Evolutionary conservation across 2,888 invertebrate species (phyloP).

Genomic region (Cylloceria caligata): DNA sequence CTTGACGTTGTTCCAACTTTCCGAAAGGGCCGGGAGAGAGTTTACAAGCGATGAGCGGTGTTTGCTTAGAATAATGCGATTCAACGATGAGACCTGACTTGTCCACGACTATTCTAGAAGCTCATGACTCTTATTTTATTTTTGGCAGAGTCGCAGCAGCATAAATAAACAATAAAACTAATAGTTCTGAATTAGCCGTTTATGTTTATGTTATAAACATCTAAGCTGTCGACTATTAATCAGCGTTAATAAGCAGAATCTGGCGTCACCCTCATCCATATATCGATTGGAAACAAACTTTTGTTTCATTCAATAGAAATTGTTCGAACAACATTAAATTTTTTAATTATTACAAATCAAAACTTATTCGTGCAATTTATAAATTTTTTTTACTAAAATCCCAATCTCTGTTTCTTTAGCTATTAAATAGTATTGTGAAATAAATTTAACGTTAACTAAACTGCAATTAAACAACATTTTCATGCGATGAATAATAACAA

Average conservation of each 20-base stretch:
- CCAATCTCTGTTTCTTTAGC: too few relatives aligned
- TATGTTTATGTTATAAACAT: not conserved
- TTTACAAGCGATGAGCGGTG: not conserved
- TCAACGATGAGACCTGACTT: not conserved
- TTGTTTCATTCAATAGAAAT: too few relatives aligned
- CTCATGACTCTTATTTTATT: not conserved
- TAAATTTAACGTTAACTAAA: too few relatives aligned
- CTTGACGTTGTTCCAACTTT: not conserved
- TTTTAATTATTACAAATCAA: too few relatives aligned
- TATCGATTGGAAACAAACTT: too few relatives aligned
- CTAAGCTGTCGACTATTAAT: not conserved
- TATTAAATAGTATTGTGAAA: too few relatives aligned
- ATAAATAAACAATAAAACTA: not conserved
- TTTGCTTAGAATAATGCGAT: not conserved
- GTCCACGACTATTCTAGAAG: not conserved
- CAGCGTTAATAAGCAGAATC: too few relatives aligned
- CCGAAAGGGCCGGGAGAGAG: not conserved
- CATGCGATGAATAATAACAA: not conserved
- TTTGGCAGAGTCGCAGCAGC: not conserved
- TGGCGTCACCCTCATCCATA: too few relatives aligned
- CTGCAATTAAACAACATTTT: not conserved
- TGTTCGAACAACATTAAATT: too few relatives aligned
- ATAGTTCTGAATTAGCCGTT: not conserved
- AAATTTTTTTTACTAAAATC: too few relatives aligned
- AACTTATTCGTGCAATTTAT: too few relatives aligned